Conservation (phyloP, 2,888 invertebrate species). For the Amiota communis region DNA sequence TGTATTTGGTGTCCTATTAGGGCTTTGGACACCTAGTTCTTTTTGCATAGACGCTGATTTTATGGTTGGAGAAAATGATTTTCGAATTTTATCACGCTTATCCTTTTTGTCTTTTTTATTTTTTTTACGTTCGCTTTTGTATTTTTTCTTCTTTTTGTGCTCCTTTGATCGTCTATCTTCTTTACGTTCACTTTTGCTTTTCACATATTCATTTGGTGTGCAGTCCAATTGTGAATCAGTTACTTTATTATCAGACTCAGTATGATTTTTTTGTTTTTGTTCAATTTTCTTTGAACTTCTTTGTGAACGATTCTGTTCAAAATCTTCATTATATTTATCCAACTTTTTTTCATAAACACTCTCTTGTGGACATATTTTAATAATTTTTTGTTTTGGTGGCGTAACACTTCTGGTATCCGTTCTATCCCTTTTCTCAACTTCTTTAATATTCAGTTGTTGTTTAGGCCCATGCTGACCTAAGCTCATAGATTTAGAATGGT, state of each 20-base stretch:
- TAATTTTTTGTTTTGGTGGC: conserved; percentile 44
- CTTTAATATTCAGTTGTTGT: neutral
- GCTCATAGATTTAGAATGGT: neutral
- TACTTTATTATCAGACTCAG: conserved; percentile 47
- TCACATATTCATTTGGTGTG: neutral
- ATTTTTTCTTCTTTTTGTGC: conserved; percentile 60
- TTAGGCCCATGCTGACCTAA: too few species aligned
- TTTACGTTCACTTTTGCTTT: conserved; percentile 43
- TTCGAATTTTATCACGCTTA: conserved; percentile 48
- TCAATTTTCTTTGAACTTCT: conserved; percentile 52
- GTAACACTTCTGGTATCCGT: conserved; percentile 49
- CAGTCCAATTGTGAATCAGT: neutral
- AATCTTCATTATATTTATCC: conserved; percentile 4
- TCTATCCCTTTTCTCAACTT: conserved; percentile 9
- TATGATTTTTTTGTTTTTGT: conserved; percentile 35
- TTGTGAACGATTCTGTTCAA: neutral
- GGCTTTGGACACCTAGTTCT: neutral
- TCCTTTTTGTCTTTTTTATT: conserved; percentile 58
- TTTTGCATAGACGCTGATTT: neutral
- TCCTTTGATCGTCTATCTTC: conserved; percentile 56
- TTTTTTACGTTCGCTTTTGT: conserved; percentile 54
- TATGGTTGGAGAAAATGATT: conserved; percentile 22
- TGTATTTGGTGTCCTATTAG: neutral
- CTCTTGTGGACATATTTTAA: conserved; percentile 36
- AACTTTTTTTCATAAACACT: conserved; percentile 33